Percentiles rank a stretch among this genome's conserved stretches.
Evolutionary conservation across 2,113 vertebrate genomes (phyloP).

Genomic region (Corapipo altera): DNA sequence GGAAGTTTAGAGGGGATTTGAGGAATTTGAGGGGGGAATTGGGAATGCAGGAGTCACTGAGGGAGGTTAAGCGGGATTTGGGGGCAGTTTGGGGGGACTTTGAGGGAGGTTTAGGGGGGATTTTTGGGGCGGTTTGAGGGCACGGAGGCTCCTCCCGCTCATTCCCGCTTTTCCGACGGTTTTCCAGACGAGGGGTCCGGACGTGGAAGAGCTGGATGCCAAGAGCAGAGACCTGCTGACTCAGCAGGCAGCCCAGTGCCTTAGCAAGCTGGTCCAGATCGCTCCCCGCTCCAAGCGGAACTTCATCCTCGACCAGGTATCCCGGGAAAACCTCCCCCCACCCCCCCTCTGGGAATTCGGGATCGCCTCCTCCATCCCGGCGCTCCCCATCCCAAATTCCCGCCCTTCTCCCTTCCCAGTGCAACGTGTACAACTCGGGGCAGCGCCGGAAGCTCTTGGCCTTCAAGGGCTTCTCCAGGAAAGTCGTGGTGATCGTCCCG

Average conservation of each 20-base stretch:
- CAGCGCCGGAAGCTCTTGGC: conserved; percentile 2
- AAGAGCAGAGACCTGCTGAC: neutral
- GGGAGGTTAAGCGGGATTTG: too few relatives aligned
- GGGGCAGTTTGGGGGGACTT: too few relatives aligned
- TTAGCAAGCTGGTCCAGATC: conserved; percentile 14
- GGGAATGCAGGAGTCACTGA: too few relatives aligned
- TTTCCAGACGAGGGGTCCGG: neutral
- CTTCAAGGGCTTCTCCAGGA: neutral
- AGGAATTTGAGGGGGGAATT: too few relatives aligned
- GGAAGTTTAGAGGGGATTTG: too few relatives aligned
- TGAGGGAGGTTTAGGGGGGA: too few relatives aligned
- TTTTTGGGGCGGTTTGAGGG: too few relatives aligned
- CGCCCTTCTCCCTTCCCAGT: neutral
- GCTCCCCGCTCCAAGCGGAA: neutral
- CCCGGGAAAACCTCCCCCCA: neutral
- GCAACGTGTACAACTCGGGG: conserved; percentile 19
- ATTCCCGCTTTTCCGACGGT: neutral
- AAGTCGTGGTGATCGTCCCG: neutral
- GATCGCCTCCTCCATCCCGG: neutral
- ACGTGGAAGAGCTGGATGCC: neutral
- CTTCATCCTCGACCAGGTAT: neutral
- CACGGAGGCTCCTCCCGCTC: neutral
- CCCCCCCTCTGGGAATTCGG: too few relatives aligned
- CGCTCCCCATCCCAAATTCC: neutral
- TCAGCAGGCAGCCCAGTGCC: conserved; percentile 1